phyloP scores from a whole-genome alignment of 2,888 invertebrate species.

The Scaeva pyrastri region DNA sequence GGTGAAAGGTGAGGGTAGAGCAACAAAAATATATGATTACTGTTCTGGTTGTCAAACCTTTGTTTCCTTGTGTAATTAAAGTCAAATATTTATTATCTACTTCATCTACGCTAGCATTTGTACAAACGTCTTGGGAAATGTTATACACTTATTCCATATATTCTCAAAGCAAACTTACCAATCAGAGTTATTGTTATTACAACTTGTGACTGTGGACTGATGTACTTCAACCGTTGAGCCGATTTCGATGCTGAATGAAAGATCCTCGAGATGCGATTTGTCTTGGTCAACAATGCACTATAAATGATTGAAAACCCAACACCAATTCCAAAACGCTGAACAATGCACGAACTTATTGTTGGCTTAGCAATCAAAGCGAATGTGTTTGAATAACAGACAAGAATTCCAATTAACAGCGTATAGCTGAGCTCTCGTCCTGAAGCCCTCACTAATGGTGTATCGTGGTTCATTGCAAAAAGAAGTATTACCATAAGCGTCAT shows the following conservation, averaged over 20 bases:
- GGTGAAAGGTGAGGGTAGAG: too few relatives aligned
- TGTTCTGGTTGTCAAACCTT: too few relatives aligned
- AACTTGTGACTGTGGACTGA: constrained; percentile 90
- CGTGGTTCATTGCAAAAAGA: constrained; percentile 87
- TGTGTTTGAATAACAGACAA: constrained; percentile 89
- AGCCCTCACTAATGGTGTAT: constrained; percentile 91
- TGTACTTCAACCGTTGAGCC: constrained; percentile 89
- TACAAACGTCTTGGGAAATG: too few relatives aligned
- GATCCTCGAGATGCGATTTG: constrained; percentile 89
- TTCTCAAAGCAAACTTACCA: constrained; percentile 84
- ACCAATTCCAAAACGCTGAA: constrained; percentile 88
- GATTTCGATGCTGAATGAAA: constrained; percentile 89
- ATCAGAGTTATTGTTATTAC: constrained; percentile 86
- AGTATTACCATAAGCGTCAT: constrained; percentile 86
- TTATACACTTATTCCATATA: too few relatives aligned
- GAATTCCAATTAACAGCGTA: constrained; percentile 89
- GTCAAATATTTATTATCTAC: too few relatives aligned
- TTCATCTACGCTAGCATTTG: too few relatives aligned
- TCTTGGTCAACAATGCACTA: constrained; percentile 90
- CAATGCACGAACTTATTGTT: constrained; percentile 87
- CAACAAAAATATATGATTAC: too few relatives aligned
- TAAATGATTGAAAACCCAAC: constrained; percentile 90
- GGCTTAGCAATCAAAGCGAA: constrained; percentile 89
- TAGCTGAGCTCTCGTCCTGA: constrained; percentile 91
- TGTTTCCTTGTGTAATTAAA: too few relatives aligned